Percentiles rank a stretch among this genome's conserved stretches.
phyloP scores from a whole-genome alignment of 2,797 vertebrate genomes.

The Coreius guichenoti region DNA sequence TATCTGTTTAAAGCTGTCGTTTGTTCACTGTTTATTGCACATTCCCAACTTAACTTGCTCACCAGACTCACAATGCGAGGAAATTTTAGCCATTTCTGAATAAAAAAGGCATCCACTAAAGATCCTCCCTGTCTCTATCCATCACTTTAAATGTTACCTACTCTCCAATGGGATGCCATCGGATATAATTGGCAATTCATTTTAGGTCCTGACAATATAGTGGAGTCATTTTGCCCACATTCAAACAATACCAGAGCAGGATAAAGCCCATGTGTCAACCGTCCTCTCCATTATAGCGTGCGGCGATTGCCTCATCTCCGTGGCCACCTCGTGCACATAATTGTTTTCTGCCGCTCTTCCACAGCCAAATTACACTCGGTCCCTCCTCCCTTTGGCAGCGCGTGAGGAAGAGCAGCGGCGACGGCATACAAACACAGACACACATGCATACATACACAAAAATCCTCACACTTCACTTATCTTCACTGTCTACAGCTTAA shows the following conservation, averaged over 20 bases:
- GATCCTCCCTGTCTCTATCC: slow-evolving; percentile 76
- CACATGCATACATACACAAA: slow-evolving; percentile 64
- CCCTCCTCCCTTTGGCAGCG: slow-evolving; percentile 58
- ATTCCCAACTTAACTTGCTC: slow-evolving; percentile 17
- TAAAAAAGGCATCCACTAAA: slow-evolving; percentile 69
- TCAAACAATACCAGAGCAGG: slow-evolving; percentile 78
- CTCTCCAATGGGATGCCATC: slow-evolving; percentile 75
- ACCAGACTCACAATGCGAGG: slow-evolving; percentile 17
- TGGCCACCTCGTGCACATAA: slow-evolving; percentile 77
- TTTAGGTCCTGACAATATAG: slow-evolving; percentile 80
- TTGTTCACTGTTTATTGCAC: slow-evolving; percentile 1
- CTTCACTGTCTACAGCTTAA: slow-evolving; percentile 78
- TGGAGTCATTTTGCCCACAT: slow-evolving; percentile 81
- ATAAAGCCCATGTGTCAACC: slow-evolving; percentile 82
- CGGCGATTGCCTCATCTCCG: slow-evolving; percentile 82
- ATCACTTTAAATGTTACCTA: slow-evolving; percentile 77
- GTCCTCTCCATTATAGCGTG: slow-evolving; percentile 84
- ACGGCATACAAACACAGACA: slow-evolving; percentile 9
- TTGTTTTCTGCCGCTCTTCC: slow-evolving; percentile 84
- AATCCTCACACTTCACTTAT: slow-evolving; percentile 71
- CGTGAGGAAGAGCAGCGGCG: slow-evolving; percentile 55
- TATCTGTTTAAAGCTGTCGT: background rate
- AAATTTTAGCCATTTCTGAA: slow-evolving; percentile 50
- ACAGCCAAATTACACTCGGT: slow-evolving; percentile 79
- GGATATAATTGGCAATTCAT: slow-evolving; percentile 85